These are phyloP conservation scores for Illadopsis cleaveri DNA, from an alignment of 2,113 vertebrate genomes.

Conservation along the genomic window DNA sequence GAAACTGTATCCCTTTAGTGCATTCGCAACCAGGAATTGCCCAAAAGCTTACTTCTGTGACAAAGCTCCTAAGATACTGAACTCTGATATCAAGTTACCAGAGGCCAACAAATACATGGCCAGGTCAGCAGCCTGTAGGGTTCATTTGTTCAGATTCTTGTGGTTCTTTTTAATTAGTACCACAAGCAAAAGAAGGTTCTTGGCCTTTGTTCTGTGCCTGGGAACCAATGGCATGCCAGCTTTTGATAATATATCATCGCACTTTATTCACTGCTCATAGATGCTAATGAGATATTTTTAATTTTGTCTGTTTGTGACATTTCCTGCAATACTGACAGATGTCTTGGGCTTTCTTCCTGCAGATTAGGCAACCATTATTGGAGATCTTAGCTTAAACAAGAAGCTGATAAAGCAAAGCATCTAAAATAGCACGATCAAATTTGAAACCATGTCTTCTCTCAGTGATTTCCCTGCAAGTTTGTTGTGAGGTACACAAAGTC, in stretches of 20 bases:
- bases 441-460: neutral
- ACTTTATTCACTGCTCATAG: neutral
- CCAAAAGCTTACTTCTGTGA: neutral
- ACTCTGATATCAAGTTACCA: neutral
- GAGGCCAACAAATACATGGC: neutral
- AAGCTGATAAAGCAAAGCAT: neutral
- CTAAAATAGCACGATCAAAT: neutral
- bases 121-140: neutral
- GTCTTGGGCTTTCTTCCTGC: neutral
- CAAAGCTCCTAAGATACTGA: neutral
- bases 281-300: neutral
- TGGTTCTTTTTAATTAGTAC: neutral
- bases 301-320: neutral
- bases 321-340: slow-evolving; percentile 7
- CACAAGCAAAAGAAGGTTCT: neutral
- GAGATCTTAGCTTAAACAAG: neutral
- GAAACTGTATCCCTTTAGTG: neutral
- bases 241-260: neutral
- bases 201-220: slow-evolving; percentile 5
- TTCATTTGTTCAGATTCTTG: neutral
- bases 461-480: neutral
- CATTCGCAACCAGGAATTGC: neutral
- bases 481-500: neutral
- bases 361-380: neutral
- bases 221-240: neutral